Evolutionary conservation across 1,140 invertebrate genomes (phyloP).

Genomic region (Macrotrachela quadricornifera): DNA sequence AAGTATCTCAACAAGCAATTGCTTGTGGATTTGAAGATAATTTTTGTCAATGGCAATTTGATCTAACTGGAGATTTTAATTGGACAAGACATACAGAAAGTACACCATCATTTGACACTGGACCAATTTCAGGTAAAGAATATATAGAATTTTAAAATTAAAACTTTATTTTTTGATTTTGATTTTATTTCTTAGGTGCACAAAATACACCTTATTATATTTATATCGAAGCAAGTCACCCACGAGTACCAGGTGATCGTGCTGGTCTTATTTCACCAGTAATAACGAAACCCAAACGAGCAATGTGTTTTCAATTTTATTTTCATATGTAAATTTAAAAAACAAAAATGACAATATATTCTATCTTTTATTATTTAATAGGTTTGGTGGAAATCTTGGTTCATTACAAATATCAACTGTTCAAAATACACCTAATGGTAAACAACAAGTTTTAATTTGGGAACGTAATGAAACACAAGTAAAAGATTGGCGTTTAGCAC

Average conservation of each 20-base stretch:
- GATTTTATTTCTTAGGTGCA: no score
- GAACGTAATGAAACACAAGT: neutral
- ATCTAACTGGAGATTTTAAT: slow-evolving; percentile 1
- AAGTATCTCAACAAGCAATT: slow-evolving; percentile 1
- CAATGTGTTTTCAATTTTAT: no score
- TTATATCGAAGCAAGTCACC: no score
- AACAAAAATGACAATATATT: no score
- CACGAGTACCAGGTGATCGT: neutral
- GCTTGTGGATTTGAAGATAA: slow-evolving; percentile 42
- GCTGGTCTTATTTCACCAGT: slow-evolving; percentile 3
- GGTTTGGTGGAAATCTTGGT: no score
- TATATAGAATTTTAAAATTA: no score
- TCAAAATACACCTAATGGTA: no score
- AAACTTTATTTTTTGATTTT: no score
- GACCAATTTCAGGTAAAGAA: neutral
- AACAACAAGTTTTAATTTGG: neutral
- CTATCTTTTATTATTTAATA: no score
- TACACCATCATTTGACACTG: neutral
- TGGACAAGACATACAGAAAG: slow-evolving; percentile 1
- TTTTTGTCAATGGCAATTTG: neutral
- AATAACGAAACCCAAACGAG: neutral
- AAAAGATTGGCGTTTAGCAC: neutral
- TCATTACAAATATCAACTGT: no score
- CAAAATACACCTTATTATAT: no score
- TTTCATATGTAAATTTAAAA: no score